Evolutionary conservation across 2,797 vertebrate genomes (phyloP), one percentile per base, ranked within the genome.

Genomic region (Xenentodon cancila): DNA sequence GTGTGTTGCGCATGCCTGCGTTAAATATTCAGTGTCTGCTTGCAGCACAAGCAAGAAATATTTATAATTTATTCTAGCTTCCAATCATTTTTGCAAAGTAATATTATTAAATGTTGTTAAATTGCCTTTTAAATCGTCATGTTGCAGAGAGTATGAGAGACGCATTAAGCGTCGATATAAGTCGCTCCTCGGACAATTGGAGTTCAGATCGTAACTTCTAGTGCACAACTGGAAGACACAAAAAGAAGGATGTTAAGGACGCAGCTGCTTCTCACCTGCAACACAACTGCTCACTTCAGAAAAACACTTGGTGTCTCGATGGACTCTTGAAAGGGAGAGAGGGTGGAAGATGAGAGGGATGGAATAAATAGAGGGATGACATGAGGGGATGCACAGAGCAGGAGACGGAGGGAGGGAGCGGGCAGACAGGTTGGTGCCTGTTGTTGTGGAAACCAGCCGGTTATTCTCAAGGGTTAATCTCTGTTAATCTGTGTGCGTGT

Each of bases 401-500:
- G 59, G n/a, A 16, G 18, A 32, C 5, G 30, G 30, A 43, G 54
- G 21, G 44, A 32, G 19, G 16, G 57, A 67, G 64, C 21, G 56
- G 63, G 70, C 43, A 63, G 71, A 79, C 76, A 50, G 64, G 67
- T 64, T 53, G 45, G 49, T 67, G 74, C 73, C 25, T 79, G 79
- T 79, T 78, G 76, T 81, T 85, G 77, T 80, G 79, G 80, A 78
- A 81, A 85, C 73, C 37, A 59, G 45, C 50, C 34, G 42, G 40
- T 66, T 74, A 65, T 73, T 77, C 85, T 84, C 71, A 59, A 40
- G 73, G 59, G 66, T 68, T 65, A 17, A 40, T 74, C 1, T 58
- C 56, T 57, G 34, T 37, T 37, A 37, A 37, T 37, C 34, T 37
- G 34, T 9, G 15, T 71, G 45, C 52, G 58, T 50, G 34, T 58